Base-by-base conservation (phyloP, 1,140 invertebrate species). In the Gryllus bimaculatus region DNA sequence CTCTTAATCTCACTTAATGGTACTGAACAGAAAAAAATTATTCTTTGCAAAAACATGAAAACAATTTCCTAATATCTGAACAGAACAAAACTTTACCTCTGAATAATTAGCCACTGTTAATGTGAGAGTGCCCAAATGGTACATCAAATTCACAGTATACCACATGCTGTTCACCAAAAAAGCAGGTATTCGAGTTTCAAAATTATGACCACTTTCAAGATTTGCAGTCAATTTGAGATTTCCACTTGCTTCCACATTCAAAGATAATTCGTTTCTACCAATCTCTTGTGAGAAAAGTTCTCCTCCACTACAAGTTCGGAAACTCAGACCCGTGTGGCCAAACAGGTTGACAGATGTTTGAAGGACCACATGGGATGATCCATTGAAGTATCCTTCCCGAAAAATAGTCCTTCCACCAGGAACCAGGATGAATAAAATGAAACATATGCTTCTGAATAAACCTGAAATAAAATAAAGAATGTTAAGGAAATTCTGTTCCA, bases 321-420 rank as follows among this genome's bases (percentile, higher is more conserved):
- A 94, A 85, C 93, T 94, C 54, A 95, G 87, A 20, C 93, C 93
- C 79, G 92, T 93, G 82, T 93, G 92, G 81, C 80, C 80, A 83
- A 91, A 92, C 81, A 94, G 89, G 49, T 91, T 92, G 82, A 94
- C 89, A 79, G 91, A 91, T 54, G 90, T 89, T 73, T 88, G 85
- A 77, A 94, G 86, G 82, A 90, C 89, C 77, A 94, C 87, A 83
- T 91, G 93, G 8, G 93, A 90, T 81, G 91, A 91, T 79, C 92
- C 92, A 86, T 94, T 94, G 85, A 95, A 93, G 83, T 93, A 94
- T 21, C 92, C 93, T 86, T 95, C 93, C 47, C 92, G 54, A 66
- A 18, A 10, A 10, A 66, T 3, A 18, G 54, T 13, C 10, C 18
- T 66, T 66, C 54, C 54, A 66, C 54, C 18, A 66, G 10, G 10